Base-by-base conservation (phyloP, 2,113 vertebrate genomes). In the Narcine bancroftii region DNA sequence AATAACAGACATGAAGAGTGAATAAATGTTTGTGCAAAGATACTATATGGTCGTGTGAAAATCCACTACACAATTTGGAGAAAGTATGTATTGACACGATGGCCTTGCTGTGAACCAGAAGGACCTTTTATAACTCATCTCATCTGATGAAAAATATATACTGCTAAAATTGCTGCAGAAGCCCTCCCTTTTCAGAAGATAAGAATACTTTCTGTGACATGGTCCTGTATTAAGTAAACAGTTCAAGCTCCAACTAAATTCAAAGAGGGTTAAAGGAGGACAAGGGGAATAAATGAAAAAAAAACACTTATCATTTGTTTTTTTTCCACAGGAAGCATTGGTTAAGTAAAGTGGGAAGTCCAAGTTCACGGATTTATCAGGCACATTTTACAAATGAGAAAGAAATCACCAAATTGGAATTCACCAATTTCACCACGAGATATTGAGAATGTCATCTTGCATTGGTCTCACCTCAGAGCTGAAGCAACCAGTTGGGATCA, bases 331-430 rank as follows among this genome's bases (percentile, higher is more conserved):
- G 98, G 97, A 98, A 97, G 66, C 93, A 95, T 47, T 98, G 98
- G 98, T 95, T 98, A 93, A 96, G 94, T 94, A 97, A 94, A 5
- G 94, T 97, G 6, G 97, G 97, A 92, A 98, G 97, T 93, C 97
- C 97, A 0, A 97, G 97, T 93, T 98, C 97, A 93, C 97, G 96
- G 33, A 98, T 98, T 0, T 96, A 97, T 92, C 96, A 95, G 56
- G 95, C 97, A 0, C 93, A 94, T 56, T 98, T 98, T 95, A 96
- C 96, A 92, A 97, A 98, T 0, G 96, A 98, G 69, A 97, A 96
- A 94, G 95, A 95, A 89, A 97, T 98, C 94, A 93, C 96, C 39
- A 95, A 96, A 93, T 94, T 98, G 94, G 97, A 99, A 92, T 95
- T 97, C 93, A 96, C 95, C 0, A 96, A 96, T 91, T 99, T 99